Evolutionary conservation across 2,888 invertebrate genomes (phyloP), one percentile per base, ranked within the genome.

Genomic region (Stegana nigrithorax): DNA sequence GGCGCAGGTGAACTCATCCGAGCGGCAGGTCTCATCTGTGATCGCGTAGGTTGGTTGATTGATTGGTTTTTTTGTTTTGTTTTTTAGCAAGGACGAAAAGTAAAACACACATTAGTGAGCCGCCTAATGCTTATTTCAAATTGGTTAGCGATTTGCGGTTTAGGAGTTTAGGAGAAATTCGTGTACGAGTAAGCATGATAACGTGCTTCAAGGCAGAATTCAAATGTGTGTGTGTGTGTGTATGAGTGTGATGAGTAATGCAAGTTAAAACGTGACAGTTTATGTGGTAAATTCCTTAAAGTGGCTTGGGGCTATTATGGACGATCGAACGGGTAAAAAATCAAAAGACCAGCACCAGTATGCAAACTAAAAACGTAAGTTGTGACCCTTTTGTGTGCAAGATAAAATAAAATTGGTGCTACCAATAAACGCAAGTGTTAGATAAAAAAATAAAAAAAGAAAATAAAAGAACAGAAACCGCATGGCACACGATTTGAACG

Each of bases 1-100:
- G 59, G 89, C 90, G 86, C 97, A 97, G n/a, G 95, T 94, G 84
- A 96, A 96, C 86, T 97, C 95, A 84, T 95, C 95, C 59, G 93
- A 90, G 71, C 95, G 91, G 86, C 96, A 97, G 21, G 96, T 96
- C 83, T 92, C 93, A 88, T 95, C 95, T 95, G 59, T 29, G 21
- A 26, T 51, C 57, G 51, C 27, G 29, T 29, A 29, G 36, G 59
- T 50, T 14, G 14, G 10, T 19, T 56, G 25, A 47, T 57, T 60
- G 44, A 62, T 60, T 63, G 64, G 21, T 21, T 17, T 57, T 10
- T 53, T 36, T 14, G 5, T 6, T 19, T 47, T 14, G 5, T 7
- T n/a, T n/a, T n/a, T n/a, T n/a, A n/a, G n/a, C n/a, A n/a, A n/a
- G n/a, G n/a, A n/a, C n/a, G n/a, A n/a, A n/a, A n/a, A n/a, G n/a